phyloP scores from a whole-genome alignment of 2,888 invertebrate species.

The Ophioninae sp. region DNA sequence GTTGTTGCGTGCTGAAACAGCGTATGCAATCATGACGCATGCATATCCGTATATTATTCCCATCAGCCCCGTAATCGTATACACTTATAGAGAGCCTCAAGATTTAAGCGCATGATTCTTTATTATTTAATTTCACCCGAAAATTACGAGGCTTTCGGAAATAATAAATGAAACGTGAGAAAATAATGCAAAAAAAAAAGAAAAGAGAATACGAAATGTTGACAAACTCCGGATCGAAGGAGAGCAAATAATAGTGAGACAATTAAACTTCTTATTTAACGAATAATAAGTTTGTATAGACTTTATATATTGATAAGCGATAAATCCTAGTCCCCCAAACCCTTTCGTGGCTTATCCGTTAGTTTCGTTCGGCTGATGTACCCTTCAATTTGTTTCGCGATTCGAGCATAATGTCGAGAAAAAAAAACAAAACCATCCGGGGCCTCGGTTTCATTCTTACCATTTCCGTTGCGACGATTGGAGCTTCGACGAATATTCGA shows the following conservation, averaged over 20 bases:
- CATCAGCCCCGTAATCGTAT: slow-evolving; percentile 29
- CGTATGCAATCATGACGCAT: slow-evolving; percentile 54
- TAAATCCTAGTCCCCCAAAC: slow-evolving; percentile 58
- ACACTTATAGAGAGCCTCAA: slow-evolving; percentile 9
- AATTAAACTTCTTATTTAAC: slow-evolving; percentile 55
- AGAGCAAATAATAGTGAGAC: slow-evolving; percentile 59
- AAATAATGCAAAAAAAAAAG: slow-evolving; percentile 10
- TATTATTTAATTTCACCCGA: slow-evolving; percentile 26
- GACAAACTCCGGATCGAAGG: slow-evolving; percentile 52
- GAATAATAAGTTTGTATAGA: slow-evolving; percentile 60
- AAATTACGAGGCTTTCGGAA: slow-evolving; percentile 49
- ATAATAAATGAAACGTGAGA: slow-evolving; percentile 12
- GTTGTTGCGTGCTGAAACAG: slow-evolving; percentile 51
- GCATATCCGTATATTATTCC: slow-evolving; percentile 48
- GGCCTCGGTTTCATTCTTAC: slow-evolving; percentile 38
- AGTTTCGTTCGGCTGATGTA: slow-evolving; percentile 23
- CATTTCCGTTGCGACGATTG: slow-evolving; percentile 28
- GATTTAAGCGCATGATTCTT: slow-evolving; percentile 43
- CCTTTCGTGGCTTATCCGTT: slow-evolving; percentile 37
- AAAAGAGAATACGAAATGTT: slow-evolving; percentile 30
- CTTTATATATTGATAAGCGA: slow-evolving; percentile 57
- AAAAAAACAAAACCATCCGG: too few species aligned
- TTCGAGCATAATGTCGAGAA: slow-evolving; percentile 29
- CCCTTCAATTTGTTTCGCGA: neutral
- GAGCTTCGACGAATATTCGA: slow-evolving; percentile 36